Base-by-base conservation (phyloP, 2,888 invertebrate genomes). In the Priapulus caudatus region DNA sequence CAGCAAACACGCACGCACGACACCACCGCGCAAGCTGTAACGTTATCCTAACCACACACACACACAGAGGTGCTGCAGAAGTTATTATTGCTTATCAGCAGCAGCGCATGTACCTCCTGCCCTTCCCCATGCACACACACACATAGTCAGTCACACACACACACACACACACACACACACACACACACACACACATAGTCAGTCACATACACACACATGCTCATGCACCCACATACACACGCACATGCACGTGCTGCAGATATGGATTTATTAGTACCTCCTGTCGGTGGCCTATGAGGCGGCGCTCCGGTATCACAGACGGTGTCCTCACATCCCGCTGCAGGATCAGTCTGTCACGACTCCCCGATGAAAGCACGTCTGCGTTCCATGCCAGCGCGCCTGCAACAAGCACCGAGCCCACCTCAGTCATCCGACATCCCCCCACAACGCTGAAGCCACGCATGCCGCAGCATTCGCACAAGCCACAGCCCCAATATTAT, bases 331-430 rank as follows among this genome's bases (percentile, higher is more conserved):
- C 88, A 70, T 98, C 98, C 55, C 95, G 76, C 68, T 95, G 92
- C 58, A 92, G 77, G 62, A 98, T 97, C 64, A 88, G 78, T 59
- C 95, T 76, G 70, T 98, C 97, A 56, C 97, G 75, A 58, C 92
- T 92, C 2, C 97, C 98, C 1, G 93, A 93, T 52, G 90, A 91
- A 33, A 95, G 75, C 52, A 91, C 83, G 68, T 95, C 93, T n/a
- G 90, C 88, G 73, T 93, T 95, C 93, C 93, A 95, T 2, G 93
- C 93, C 56, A 95, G 72, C 3, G 93, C 93, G 18, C 93, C 92
- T 70, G 55, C 24, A 56, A 50, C 18, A 48, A 19, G 50, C 49
- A 15, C 18, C 20, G n/a, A 46, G 18, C 16, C 18, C 45, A n/a
- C n/a, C n/a, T n/a, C n/a, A n/a, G n/a, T n/a, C n/a, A n/a, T n/a